These are phyloP conservation scores for Dromius quadrimaculatus DNA, from an alignment of 2,888 invertebrate genomes.

Conservation along the genomic window DNA sequence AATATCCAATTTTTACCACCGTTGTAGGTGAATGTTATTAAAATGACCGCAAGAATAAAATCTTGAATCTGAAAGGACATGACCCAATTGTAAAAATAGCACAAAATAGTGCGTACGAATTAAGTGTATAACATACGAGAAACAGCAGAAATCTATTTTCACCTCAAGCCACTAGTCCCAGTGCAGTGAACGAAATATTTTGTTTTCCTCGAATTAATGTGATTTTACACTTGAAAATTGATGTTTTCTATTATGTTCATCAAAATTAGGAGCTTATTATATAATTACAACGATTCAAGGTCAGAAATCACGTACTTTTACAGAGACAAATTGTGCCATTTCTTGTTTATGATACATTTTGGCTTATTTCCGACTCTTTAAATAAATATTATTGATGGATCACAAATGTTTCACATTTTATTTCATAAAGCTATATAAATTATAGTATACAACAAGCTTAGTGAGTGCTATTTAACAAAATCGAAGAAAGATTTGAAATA, in stretches of 20 bases:
- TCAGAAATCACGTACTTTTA: slow-evolving; percentile 13
- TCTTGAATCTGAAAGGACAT: slow-evolving; percentile 49
- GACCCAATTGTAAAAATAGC: slow-evolving; percentile 52
- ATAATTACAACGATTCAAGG: slow-evolving; percentile 9
- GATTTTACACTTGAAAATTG: slow-evolving; percentile 1
- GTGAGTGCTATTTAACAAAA: no score
- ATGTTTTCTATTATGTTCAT: slow-evolving; percentile 26
- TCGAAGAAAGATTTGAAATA: no score
- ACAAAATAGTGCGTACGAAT: slow-evolving; percentile 44
- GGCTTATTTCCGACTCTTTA: slow-evolving; percentile 11
- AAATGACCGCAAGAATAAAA: slow-evolving; percentile 50
- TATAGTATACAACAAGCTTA: no score
- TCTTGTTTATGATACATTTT: slow-evolving; percentile 19
- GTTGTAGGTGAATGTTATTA: slow-evolving; percentile 42
- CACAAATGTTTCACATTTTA: slow-evolving; percentile 1
- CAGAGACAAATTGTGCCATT: background rate
- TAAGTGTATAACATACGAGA: slow-evolving; percentile 32
- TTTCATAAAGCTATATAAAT: no score
- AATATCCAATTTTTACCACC: slow-evolving; percentile 26
- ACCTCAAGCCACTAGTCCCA: slow-evolving; percentile 33
- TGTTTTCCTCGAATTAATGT: background rate
- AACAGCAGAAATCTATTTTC: slow-evolving; percentile 46
- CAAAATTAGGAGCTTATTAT: slow-evolving; percentile 8
- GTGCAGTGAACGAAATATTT: slow-evolving; percentile 12
- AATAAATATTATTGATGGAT: background rate